A percentile compares a stretch with the other conserved stretches of the same genome.
Evolutionary conservation across 1,140 invertebrate species (phyloP).

Genomic region (Oscheius sp.): DNA sequence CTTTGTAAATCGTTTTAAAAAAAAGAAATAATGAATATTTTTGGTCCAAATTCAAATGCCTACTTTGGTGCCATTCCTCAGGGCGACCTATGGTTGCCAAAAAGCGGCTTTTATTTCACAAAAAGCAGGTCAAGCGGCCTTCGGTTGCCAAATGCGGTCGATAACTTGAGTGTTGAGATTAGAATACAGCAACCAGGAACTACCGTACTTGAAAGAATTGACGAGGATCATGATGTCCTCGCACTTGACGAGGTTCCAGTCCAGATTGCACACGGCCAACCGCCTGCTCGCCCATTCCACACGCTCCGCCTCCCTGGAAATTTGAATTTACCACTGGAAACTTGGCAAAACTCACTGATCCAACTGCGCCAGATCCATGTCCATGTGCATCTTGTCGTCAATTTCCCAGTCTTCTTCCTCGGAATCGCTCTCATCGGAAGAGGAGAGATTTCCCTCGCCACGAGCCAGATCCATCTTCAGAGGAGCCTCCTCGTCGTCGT

Average conservation of each 20-base stretch:
- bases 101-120: no score
- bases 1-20: no score
- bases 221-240: conserved; percentile 47
- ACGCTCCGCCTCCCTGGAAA: conserved; percentile 33
- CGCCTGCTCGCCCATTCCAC: conserved; percentile 37
- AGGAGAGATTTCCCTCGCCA: conserved; percentile 33
- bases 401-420: conserved; percentile 1
- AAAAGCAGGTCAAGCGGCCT: no score
- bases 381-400: not conserved
- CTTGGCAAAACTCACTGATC: conserved; percentile 16
- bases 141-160: no score
- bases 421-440: conserved; percentile 32
- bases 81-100: no score
- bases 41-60: no score
- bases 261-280: conserved; percentile 38
- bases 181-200: no score
- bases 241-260: conserved; percentile 33
- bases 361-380: conserved; percentile 22
- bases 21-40: no score
- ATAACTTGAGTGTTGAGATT: no score
- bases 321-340: not conserved
- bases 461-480: not conserved
- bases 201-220: conserved; percentile 74
- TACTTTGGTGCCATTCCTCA: no score
- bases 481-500: not conserved